Percentiles rank a stretch among this genome's conserved stretches.
Conservation (phyloP, 2,888 invertebrate species). For the Calliphora vomitoria region DNA sequence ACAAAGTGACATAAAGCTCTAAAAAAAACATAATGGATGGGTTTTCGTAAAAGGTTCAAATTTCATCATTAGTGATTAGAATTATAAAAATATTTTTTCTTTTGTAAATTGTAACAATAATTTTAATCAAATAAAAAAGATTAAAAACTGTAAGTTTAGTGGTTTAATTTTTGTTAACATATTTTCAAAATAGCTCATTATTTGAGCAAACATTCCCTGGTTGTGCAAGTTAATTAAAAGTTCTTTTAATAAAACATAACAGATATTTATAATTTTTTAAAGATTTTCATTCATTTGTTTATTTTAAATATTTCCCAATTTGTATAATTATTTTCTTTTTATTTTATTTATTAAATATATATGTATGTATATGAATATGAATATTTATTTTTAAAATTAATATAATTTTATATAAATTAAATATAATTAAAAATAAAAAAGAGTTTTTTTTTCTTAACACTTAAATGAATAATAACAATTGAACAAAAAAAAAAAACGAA, state of each 20-base stretch:
- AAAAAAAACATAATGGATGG: too few relatives aligned
- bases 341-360: conserved; percentile 21
- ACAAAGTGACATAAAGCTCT: too few relatives aligned
- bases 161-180: too few relatives aligned
- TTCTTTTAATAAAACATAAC: not conserved
- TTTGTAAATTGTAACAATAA: too few relatives aligned
- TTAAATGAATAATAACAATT: conserved; percentile 56
- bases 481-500: conserved; percentile 55
- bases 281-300: conserved; percentile 59
- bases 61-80: too few relatives aligned
- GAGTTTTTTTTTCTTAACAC: conserved; percentile 35
- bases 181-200: too few relatives aligned
- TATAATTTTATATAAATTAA: conserved; percentile 69
- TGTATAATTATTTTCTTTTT: conserved; percentile 53
- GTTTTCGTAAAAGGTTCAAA: too few relatives aligned
- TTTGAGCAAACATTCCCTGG: too few relatives aligned
- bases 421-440: conserved; percentile 20
- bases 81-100: too few relatives aligned
- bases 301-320: conserved; percentile 59
- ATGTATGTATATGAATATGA: conserved; percentile 48
- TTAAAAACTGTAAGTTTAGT: too few relatives aligned
- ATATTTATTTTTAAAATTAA: conserved; percentile 67
- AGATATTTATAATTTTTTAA: conserved; percentile 11
- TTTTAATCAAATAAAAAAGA: too few relatives aligned
- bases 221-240: too few relatives aligned